phyloP scores from a whole-genome alignment of 2,113 vertebrate genomes.

The Glareola pratincola region DNA sequence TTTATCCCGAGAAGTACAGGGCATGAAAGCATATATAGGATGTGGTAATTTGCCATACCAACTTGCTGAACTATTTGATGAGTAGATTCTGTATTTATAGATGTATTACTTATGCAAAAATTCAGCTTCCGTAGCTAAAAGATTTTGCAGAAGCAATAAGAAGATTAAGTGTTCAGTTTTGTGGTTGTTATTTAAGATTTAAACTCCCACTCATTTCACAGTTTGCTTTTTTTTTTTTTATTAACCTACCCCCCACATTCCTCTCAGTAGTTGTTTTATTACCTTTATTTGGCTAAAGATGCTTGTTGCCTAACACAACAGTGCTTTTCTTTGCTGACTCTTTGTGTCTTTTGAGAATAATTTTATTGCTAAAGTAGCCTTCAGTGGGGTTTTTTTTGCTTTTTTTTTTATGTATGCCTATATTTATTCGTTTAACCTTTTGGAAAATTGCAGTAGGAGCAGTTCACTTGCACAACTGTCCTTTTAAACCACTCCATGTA shows the following conservation, averaged over 20 bases:
- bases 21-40: background rate
- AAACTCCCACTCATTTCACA: background rate
- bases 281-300: background rate
- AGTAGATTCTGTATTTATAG: constrained; percentile 1
- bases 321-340: background rate
- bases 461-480: background rate
- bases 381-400: background rate
- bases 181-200: background rate
- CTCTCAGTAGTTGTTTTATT: constrained; percentile 4
- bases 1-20: background rate
- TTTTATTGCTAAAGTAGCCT: background rate
- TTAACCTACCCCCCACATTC: background rate
- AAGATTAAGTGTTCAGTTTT: background rate
- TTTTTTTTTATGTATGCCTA: background rate
- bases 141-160: background rate
- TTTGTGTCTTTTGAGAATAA: background rate
- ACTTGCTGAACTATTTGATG: background rate
- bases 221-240: background rate
- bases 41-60: background rate
- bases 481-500: background rate
- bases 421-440: background rate
- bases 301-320: background rate
- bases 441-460: background rate
- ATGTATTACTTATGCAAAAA: background rate
- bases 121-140: background rate